Conservation (phyloP, 2,797 vertebrate species). For the Pangasius djambal region DNA sequence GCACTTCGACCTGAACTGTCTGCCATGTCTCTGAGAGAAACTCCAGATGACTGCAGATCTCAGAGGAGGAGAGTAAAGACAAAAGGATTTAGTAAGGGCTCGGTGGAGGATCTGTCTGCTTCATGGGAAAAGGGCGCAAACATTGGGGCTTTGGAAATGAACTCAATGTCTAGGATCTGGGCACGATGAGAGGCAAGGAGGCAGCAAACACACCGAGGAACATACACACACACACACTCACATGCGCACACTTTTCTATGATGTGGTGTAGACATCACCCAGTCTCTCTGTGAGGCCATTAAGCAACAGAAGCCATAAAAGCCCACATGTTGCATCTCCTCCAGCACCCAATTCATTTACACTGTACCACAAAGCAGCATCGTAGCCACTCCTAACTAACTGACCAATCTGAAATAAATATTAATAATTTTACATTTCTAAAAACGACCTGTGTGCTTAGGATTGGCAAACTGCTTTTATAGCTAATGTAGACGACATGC, state of each 20-base stretch:
- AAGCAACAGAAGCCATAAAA: constrained; percentile 42
- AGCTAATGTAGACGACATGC: neutral
- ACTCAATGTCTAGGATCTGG: constrained; percentile 50
- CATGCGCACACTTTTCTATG: constrained; percentile 42
- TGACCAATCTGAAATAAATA: constrained; percentile 28
- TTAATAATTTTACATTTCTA: constrained; percentile 42
- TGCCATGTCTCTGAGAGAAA: constrained; percentile 43
- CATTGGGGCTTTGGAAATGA: constrained; percentile 49
- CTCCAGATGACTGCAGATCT: constrained; percentile 50
- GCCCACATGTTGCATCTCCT: constrained; percentile 41
- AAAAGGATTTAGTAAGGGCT: constrained; percentile 45
- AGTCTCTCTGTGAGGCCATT: constrained; percentile 49
- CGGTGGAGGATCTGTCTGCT: constrained; percentile 48
- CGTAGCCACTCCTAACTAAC: constrained; percentile 12
- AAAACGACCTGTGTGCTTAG: neutral
- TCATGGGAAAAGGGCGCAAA: constrained; percentile 47
- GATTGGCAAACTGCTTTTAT: neutral
- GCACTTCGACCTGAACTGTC: constrained; percentile 37
- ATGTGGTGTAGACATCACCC: constrained; percentile 58
- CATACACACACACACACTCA: constrained; percentile 40
- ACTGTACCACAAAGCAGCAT: constrained; percentile 34
- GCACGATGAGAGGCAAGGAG: constrained; percentile 40
- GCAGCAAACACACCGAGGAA: constrained; percentile 32
- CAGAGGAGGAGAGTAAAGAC: constrained; percentile 40
- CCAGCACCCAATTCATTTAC: constrained; percentile 43